Evolutionary conservation across 2,888 invertebrate genomes (phyloP), one percentile per base, ranked within the genome.

Genomic region (Phengaris arion): DNA sequence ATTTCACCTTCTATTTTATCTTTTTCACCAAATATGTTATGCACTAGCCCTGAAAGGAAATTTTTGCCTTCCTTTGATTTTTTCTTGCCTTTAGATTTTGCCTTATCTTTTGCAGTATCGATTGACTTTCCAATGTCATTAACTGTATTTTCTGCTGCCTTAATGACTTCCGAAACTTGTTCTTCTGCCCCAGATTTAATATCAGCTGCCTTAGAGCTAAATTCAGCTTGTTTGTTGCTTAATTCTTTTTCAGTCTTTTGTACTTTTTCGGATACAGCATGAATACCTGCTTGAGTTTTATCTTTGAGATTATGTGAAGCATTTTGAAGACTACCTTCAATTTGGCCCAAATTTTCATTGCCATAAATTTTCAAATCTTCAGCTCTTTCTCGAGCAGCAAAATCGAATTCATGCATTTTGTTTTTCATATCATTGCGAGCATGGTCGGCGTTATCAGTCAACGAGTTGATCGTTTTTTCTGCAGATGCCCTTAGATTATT

Each of bases 11-110:
- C 93, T 7, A 92, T 80, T 82, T 93, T 93, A 35, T 93, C 93
- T 81, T 93, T 94, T 75, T 92, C 91, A 8, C 92, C 92, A 75
- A 92, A 92, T 55, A 94, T 90, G 76, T 91, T 93, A 6, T 90
- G 89, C 2, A 93, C 92, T 59, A 94, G 81, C 22, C 93, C 93
- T 10, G 91, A 87, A 59, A 93, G 89, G 80, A 93, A 93, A 79
- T 85, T 89, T 77, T 93, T 93, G 4, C 93, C 89, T 83, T 93
- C 91, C 80, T 93, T 93, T 15, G 89, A 86, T 77, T 92, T 92
- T 81, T 93, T 91, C 79, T 92, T 91, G 0, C 85, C 87, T 74
- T 85, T 85, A 7, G 81, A 77, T 79, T 84, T 83, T 12, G 82
- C 74, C 77, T 89, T 88, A 76, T 87, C 86, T 79, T 88, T 91